These are phyloP conservation scores for Pomacea canaliculata DNA, from an alignment of 2,888 invertebrate species.

Conservation along the genomic window DNA sequence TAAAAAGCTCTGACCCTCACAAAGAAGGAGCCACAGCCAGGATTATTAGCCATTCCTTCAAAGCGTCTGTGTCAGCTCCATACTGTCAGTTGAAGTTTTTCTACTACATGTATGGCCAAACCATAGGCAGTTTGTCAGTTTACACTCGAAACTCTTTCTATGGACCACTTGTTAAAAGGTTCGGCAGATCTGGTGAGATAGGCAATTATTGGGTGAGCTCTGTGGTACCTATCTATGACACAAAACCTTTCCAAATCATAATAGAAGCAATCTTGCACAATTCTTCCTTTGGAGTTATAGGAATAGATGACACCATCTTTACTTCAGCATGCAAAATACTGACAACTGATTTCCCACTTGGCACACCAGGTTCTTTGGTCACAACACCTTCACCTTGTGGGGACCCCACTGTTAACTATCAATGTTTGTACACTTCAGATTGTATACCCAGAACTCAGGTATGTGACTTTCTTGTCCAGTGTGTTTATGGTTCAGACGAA, in stretches of 20 bases:
- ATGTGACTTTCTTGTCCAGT: slow-evolving; percentile 58
- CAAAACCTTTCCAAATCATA: slow-evolving; percentile 54
- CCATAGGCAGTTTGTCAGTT: slow-evolving; percentile 53
- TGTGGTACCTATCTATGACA: slow-evolving; percentile 44
- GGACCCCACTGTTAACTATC: slow-evolving; percentile 40
- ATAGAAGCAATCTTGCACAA: slow-evolving; percentile 58
- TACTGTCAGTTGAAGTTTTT: slow-evolving; percentile 57
- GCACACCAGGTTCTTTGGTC: slow-evolving; percentile 32
- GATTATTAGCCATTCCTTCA: slow-evolving; percentile 60
- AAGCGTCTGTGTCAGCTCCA: slow-evolving; percentile 33
- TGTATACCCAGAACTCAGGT: slow-evolving; percentile 50
- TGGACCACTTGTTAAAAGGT: slow-evolving; percentile 42
- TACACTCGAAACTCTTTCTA: slow-evolving; percentile 53
- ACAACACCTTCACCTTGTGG: slow-evolving; percentile 51
- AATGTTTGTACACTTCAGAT: slow-evolving; percentile 45
- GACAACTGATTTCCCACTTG: slow-evolving; percentile 43
- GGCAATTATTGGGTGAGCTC: slow-evolving; percentile 50
- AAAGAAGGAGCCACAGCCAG: slow-evolving; percentile 53
- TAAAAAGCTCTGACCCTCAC: slow-evolving; percentile 54
- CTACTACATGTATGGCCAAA: slow-evolving; percentile 62
- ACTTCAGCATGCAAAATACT: slow-evolving; percentile 52
- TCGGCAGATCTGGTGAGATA: slow-evolving; percentile 22
- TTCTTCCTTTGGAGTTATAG: slow-evolving; percentile 55
- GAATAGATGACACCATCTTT: slow-evolving; percentile 64
- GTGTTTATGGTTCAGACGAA: slow-evolving; percentile 59